Conservation (phyloP, 1,140 invertebrate species). For the Listronotus oregonensis region DNA sequence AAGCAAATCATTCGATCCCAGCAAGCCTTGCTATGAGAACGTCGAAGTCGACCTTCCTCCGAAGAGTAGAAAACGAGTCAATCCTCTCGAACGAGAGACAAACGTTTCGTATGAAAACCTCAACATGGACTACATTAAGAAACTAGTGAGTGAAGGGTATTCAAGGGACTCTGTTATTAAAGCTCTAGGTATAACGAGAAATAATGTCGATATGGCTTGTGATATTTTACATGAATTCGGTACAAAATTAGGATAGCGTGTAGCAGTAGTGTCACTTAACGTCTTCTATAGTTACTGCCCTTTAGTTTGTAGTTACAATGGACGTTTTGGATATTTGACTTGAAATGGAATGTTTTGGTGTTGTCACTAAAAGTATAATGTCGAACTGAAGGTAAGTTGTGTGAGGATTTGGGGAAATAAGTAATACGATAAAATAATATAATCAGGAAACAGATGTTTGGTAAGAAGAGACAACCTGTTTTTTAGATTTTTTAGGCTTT, state of each 20-base stretch:
- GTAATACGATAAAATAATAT: too few relatives aligned
- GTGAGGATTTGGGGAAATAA: too few relatives aligned
- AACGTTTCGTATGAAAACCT: constrained; percentile 81
- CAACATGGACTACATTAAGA: constrained; percentile 88
- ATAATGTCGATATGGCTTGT: constrained; percentile 93
- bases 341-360: too few relatives aligned
- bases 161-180: constrained; percentile 87
- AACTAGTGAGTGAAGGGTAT: constrained; percentile 86
- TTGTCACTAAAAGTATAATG: too few relatives aligned
- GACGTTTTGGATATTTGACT: too few relatives aligned
- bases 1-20: constrained; percentile 25
- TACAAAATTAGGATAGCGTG: constrained; percentile 61
- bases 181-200: constrained; percentile 87
- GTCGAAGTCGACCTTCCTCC: constrained; percentile 44
- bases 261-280: not conserved
- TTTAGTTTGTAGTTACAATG: not conserved
- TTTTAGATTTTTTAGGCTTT: too few relatives aligned
- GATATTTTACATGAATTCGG: constrained; percentile 94
- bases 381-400: too few relatives aligned
- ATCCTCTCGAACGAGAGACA: constrained; percentile 50
- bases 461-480: too few relatives aligned
- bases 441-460: too few relatives aligned
- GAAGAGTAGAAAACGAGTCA: constrained; percentile 42
- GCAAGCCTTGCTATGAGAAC: constrained; percentile 44
- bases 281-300: constrained; percentile 6